Evolutionary conservation across 2,888 invertebrate genomes (phyloP).

Genomic region (Unio pictorum): DNA sequence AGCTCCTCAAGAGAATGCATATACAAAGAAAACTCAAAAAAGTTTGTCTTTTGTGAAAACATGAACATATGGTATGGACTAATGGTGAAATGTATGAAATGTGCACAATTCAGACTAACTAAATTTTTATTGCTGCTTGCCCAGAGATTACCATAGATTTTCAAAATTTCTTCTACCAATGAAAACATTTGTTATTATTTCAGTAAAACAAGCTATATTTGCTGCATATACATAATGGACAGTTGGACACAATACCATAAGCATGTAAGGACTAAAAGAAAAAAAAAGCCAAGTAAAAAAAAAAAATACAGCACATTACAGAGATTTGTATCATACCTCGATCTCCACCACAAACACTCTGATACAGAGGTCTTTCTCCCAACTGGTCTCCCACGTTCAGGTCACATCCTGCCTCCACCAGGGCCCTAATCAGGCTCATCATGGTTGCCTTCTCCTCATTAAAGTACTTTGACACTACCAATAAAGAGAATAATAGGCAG

Average conservation of each 20-base stretch:
- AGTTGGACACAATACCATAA: neutral
- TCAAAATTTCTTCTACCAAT: no score
- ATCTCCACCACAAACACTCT: constrained; percentile 64
- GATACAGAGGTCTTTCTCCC: constrained; percentile 65
- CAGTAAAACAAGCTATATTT: neutral
- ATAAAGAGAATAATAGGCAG: constrained; percentile 2
- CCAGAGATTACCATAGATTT: no score
- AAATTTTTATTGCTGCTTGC: no score
- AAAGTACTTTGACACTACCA: constrained; percentile 57
- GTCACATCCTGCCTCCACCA: constrained; percentile 60
- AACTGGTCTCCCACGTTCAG: constrained; percentile 56
- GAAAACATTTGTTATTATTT: no score
- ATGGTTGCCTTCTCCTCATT: constrained; percentile 41
- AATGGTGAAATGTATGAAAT: no score
- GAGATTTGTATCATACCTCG: constrained; percentile 43
- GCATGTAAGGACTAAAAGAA: neutral
- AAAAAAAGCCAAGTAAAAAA: neutral
- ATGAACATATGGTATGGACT: no score
- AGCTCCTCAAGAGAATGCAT: no score
- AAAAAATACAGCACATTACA: neutral
- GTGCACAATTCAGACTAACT: no score
- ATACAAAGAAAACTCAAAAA: no score
- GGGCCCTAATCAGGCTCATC: constrained; percentile 46
- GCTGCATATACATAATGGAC: neutral
- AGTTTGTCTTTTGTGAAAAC: no score